phyloP scores from a whole-genome alignment of 2,113 vertebrate species.

The Nicator chloris region DNA sequence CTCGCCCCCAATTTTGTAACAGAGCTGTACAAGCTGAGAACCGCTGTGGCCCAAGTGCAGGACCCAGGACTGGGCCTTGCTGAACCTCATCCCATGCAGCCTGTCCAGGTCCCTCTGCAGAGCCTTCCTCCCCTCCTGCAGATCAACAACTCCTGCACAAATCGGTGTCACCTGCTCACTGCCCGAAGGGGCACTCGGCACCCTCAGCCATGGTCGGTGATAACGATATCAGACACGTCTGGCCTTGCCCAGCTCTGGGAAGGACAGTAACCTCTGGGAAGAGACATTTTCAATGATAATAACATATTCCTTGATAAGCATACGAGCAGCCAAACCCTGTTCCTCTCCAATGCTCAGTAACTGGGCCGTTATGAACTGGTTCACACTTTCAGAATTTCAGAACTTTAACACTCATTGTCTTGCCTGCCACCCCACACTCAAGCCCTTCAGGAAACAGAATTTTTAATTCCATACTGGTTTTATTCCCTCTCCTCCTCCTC shows the following conservation, averaged over 20 bases:
- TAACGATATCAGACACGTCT: rapidly evolving
- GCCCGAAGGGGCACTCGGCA: rapidly evolving
- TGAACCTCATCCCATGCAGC: neutral
- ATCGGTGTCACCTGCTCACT: neutral
- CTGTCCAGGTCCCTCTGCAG: neutral
- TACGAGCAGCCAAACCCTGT: neutral
- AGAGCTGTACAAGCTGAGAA: neutral
- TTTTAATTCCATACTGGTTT: neutral
- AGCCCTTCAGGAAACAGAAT: neutral
- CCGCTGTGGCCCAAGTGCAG: neutral
- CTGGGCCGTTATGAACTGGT: neutral
- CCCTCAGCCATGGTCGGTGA: rapidly evolving
- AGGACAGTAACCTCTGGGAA: neutral
- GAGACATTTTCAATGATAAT: neutral
- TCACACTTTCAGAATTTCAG: neutral
- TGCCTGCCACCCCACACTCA: too few species aligned
- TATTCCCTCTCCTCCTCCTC: neutral
- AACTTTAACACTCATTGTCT: neutral
- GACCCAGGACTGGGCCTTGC: too few species aligned
- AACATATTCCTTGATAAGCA: neutral
- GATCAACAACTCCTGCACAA: neutral
- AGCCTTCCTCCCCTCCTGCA: neutral
- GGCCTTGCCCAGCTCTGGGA: neutral
- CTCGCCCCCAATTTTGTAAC: neutral
- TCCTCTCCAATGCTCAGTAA: neutral